Conservation (phyloP, 2,113 vertebrate genomes). For the Serinus canaria region DNA sequence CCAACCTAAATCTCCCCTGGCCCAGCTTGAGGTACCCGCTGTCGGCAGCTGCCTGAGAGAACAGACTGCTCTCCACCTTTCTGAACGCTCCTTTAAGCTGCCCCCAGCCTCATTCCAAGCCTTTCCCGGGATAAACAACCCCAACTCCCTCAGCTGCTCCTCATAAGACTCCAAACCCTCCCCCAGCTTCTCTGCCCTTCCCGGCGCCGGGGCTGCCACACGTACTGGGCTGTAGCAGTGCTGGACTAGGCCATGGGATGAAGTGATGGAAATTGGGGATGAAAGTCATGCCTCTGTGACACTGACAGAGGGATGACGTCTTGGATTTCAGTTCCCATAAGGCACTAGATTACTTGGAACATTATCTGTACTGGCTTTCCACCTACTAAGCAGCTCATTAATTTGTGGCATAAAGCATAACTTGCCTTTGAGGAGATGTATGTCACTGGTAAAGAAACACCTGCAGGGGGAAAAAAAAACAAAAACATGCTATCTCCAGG, state of each 20-base stretch:
- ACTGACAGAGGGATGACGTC: accelerated
- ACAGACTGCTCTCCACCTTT: neutral
- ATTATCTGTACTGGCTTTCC: neutral
- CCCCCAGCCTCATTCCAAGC: neutral
- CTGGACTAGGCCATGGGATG: neutral
- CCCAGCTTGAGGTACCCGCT: neutral
- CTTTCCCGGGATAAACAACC: neutral
- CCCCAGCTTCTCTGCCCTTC: neutral
- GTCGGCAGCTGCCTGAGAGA: neutral
- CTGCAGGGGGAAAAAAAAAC: neutral
- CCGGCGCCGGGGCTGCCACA: accelerated
- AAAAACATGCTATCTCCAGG: neutral
- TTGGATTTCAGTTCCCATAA: neutral
- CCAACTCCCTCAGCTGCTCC: neutral
- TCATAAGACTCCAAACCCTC: accelerated
- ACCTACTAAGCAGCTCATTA: neutral
- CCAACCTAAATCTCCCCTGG: neutral
- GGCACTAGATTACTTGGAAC: neutral
- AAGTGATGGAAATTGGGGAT: accelerated
- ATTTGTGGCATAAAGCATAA: neutral
- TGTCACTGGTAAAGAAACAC: neutral
- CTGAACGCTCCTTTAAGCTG: neutral
- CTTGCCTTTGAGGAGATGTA: neutral
- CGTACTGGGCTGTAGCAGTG: accelerated
- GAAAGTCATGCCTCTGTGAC: no score